Evolutionary conservation across 2,113 vertebrate species (phyloP).

Genomic region (Trinectes maculatus): DNA sequence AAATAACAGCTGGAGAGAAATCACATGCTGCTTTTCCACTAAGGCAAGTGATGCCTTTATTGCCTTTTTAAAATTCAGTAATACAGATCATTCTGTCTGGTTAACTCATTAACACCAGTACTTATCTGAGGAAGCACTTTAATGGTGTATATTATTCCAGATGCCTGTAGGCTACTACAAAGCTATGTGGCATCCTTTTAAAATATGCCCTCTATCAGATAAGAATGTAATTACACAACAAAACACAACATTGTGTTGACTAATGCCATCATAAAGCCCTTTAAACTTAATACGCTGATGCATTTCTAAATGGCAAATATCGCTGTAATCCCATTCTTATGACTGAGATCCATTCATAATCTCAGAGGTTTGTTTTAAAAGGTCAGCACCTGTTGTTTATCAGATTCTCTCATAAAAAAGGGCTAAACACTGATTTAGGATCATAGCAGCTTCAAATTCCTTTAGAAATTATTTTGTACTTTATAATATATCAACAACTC

Average conservation of each 20-base stretch:
- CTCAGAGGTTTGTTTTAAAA: conserved; percentile 57
- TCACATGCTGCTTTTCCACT: conserved; percentile 56
- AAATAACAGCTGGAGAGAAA: conserved; percentile 66
- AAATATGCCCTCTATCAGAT: conserved; percentile 53
- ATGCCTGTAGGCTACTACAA: conserved; percentile 42
- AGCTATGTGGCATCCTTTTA: conserved; percentile 34
- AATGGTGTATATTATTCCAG: conserved; percentile 49
- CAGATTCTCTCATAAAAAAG: conserved; percentile 41
- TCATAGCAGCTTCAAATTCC: conserved; percentile 44
- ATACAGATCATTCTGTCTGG: conserved; percentile 71
- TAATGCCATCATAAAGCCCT: conserved; percentile 54
- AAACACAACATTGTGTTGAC: conserved; percentile 51
- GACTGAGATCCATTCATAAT: conserved; percentile 42
- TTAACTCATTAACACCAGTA: conserved; percentile 73
- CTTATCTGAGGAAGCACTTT: conserved; percentile 60
- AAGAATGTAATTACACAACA: conserved; percentile 55
- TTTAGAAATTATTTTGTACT: conserved; percentile 46
- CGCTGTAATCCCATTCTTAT: conserved; percentile 44
- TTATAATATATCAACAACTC: conserved; percentile 33
- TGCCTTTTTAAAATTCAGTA: conserved; percentile 72
- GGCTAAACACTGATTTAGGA: conserved; percentile 47
- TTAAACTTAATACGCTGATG: conserved; percentile 45
- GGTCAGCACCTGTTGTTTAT: conserved; percentile 64
- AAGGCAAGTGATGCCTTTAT: conserved; percentile 44
- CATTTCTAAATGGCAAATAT: conserved; percentile 45